Conservation (phyloP, 1,140 invertebrate genomes). For the Sarcophaga peregrina region DNA sequence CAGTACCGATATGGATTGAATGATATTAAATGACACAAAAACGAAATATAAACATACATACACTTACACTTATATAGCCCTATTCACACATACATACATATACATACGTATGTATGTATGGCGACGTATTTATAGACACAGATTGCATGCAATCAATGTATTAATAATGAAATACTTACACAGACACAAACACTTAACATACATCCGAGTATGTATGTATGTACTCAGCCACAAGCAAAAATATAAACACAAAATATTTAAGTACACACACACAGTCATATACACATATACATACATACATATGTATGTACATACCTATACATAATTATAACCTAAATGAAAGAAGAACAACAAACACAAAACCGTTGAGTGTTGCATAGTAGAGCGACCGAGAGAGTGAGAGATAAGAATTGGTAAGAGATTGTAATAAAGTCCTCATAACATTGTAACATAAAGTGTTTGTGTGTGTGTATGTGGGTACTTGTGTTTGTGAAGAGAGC, state of each 20-base stretch:
- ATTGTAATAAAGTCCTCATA: too few species aligned
- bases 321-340: background rate
- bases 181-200: background rate
- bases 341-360: background rate
- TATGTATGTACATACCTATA: background rate
- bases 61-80: background rate
- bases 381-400: too few species aligned
- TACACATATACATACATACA: background rate
- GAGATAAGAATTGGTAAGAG: too few species aligned
- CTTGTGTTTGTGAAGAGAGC: background rate
- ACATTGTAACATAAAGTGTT: too few species aligned
- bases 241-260: background rate
- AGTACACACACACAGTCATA: background rate
- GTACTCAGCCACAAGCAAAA: background rate
- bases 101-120: background rate
- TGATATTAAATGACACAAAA: too few species aligned
- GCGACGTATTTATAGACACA: too few species aligned
- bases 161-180: constrained; percentile 7
- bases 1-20: too few species aligned
- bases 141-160: background rate
- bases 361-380: too few species aligned
- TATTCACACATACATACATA: too few species aligned
- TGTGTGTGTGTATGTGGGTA: too few species aligned
- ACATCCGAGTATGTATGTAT: too few species aligned
- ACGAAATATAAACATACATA: background rate